Base-by-base conservation (phyloP, 1,140 invertebrate genomes). In the Piezodorus guildinii region DNA sequence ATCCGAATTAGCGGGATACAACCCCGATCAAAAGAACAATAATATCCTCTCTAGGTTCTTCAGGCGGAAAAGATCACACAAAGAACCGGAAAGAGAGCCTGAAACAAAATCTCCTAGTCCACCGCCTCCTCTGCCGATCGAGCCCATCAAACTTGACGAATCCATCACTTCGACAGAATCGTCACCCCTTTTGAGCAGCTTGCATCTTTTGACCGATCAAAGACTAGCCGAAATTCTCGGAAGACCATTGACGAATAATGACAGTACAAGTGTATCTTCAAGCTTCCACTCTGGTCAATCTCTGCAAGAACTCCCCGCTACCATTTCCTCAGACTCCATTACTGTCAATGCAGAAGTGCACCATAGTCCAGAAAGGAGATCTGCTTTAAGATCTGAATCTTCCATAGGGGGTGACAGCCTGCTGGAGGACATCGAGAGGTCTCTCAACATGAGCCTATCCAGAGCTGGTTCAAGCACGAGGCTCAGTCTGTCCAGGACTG, bases 291-390 rank as follows among this genome's bases (percentile, higher is more conserved):
- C 56, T 15, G 44, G 23, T 4, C 46, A 51, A 44, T 59, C 64
- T 17, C 19, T 52, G 15, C 66, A 17, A 43, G 54, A 44, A 60
- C 45, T 61, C 15, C 59, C 60, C 45, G 23, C 19, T 2, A 60
- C 60, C 16, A 61, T 64, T 14, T 69, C 69, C 1, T 67, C 68
- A 16, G 69, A 70, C 23, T 70, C 68, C 2, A 63, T 66, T 1
- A 67, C 67, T 9, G 65, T 70, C 15, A 70, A 67, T 44, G 68
- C 68, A 6, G 64, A 69, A 60, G 66, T 69, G 25, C 69, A 69
- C 51, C 61, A 46, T 16, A 63, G 56, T 19, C 64, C 58, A 9
- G 60, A 61, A 27, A 15, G 12, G 15, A 59, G 54, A 25, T 62
- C 61, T 17, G 56, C 58, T 45, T 19, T 63, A 3, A 14, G 27